These are phyloP conservation scores for Litoditis marina DNA, from an alignment of 2,888 invertebrate species.

Conservation along the genomic window DNA sequence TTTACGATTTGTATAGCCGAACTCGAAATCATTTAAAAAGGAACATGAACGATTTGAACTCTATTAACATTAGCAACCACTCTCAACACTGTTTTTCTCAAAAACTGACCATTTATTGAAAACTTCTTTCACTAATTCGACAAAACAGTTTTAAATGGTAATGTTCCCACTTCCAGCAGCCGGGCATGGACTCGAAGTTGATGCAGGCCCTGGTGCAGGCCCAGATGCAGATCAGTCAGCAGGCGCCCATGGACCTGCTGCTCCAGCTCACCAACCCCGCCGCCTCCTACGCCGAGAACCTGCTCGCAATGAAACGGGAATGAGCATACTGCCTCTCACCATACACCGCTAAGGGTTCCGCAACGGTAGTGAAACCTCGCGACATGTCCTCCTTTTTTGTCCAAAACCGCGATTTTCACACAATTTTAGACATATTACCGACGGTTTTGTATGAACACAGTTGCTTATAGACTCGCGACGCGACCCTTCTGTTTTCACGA, in stretches of 20 bases:
- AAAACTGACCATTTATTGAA: no score
- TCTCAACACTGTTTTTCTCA: no score
- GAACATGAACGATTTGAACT: neutral
- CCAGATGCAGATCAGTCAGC: conserved; percentile 19
- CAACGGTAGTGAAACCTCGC: neutral
- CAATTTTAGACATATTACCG: no score
- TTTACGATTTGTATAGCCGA: neutral
- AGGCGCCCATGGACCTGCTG: conserved; percentile 13
- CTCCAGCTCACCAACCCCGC: conserved; percentile 11
- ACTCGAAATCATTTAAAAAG: neutral
- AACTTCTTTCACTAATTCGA: no score
- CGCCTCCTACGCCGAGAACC: conserved; percentile 1
- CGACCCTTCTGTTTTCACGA: no score
- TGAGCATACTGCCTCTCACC: neutral
- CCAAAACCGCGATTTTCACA: no score
- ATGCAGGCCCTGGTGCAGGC: conserved; percentile 19
- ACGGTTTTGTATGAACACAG: no score
- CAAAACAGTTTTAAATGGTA: no score
- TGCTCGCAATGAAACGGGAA: conserved; percentile 9
- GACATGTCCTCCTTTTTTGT: neutral
- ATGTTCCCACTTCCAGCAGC: neutral
- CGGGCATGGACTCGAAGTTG: conserved; percentile 12
- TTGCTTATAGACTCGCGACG: no score
- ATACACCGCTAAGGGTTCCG: neutral
- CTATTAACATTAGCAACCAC: no score